Conservation (phyloP, 2,888 invertebrate species). For the Pristionchus fissidentatus region DNA sequence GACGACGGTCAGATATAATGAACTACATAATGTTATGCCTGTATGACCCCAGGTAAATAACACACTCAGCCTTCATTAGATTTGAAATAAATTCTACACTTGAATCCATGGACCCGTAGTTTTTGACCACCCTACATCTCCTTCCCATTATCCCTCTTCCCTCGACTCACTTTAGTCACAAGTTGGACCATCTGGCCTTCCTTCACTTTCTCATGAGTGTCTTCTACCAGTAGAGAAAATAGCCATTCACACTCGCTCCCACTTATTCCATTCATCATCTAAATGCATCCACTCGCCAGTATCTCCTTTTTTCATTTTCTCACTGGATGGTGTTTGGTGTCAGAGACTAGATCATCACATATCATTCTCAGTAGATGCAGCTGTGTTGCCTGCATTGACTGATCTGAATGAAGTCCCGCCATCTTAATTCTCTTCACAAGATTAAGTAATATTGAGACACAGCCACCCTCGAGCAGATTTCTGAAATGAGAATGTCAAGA, state of each 20-base stretch:
- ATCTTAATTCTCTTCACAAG: background rate
- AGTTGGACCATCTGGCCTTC: background rate
- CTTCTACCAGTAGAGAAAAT: background rate
- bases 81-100: no score
- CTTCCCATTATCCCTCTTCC: background rate
- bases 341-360: conserved; percentile 53
- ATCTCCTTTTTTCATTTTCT: background rate
- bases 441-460: background rate
- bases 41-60: no score
- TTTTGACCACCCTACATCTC: no score
- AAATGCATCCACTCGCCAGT: background rate
- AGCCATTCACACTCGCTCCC: conserved; percentile 11
- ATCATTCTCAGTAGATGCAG: conserved; percentile 57
- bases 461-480: background rate
- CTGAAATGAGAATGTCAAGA: background rate
- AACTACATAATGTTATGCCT: no score
- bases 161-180: conserved; percentile 1
- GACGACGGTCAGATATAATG: no score
- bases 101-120: no score
- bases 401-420: conserved; percentile 26
- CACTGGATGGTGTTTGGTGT: conserved; percentile 52
- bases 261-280: background rate
- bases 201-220: no score
- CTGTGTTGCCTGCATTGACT: conserved; percentile 54
- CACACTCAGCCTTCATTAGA: no score